Conservation (phyloP, 2,797 vertebrate genomes). For the Taeniopygia guttata region DNA sequence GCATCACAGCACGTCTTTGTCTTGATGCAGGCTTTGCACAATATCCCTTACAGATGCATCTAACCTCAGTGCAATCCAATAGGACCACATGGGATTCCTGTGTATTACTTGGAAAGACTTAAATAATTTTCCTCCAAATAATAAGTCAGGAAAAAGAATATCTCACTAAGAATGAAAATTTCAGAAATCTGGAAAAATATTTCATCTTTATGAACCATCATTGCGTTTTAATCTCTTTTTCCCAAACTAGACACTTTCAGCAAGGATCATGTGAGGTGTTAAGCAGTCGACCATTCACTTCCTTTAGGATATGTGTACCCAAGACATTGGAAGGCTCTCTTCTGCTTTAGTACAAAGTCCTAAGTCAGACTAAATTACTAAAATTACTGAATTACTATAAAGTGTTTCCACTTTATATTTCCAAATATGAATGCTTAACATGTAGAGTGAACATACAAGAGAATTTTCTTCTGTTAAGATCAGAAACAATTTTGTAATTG, state of each 20-base stretch:
- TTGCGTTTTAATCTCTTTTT: slow-evolving; percentile 39
- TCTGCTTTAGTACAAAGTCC: neutral
- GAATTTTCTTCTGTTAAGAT: neutral
- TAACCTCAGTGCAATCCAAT: neutral
- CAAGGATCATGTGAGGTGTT: neutral
- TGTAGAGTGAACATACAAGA: neutral
- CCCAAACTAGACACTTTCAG: neutral
- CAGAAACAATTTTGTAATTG: neutral
- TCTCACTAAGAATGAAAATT: slow-evolving; percentile 34
- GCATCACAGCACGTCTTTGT: neutral
- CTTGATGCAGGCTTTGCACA: neutral
- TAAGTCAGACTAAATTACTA: too few species aligned
- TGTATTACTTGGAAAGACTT: slow-evolving; percentile 39
- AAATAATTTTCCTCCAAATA: slow-evolving; percentile 10
- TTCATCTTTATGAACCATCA: slow-evolving; percentile 2
- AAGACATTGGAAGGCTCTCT: neutral
- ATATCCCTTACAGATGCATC: neutral
- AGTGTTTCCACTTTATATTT: neutral
- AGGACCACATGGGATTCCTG: neutral
- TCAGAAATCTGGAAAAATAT: slow-evolving; percentile 19
- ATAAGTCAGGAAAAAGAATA: neutral
- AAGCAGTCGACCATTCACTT: neutral
- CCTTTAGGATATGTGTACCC: neutral
- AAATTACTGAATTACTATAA: neutral
- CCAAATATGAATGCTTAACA: neutral